Evolutionary conservation across 2,797 vertebrate genomes (phyloP), one percentile per base, ranked within the genome.

Genomic region (Squalus acanthias): DNA sequence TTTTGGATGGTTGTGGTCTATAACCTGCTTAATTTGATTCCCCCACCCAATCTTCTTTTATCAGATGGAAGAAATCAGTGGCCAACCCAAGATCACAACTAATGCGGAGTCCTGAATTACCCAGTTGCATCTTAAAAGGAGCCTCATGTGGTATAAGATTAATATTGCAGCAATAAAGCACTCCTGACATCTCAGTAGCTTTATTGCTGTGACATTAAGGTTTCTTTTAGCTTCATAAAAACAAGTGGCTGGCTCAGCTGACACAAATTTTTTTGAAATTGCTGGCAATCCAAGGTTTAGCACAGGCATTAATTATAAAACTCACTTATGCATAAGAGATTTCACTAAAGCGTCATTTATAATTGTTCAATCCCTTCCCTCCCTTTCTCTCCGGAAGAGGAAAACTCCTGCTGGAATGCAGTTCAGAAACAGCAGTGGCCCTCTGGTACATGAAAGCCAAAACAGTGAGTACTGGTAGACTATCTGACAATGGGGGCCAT

Each of bases 261-360:
- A 85, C 20, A 5, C 39, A 46, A 20, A 50, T 24, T 85, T 50
- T 50, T 85, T 85, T 50, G n/a, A 82, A 82, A 39, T 82, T 82
- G 76, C 76, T 82, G 76, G 39, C n/a, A 82, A 85, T 85, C 20
- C 82, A 85, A 85, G 82, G 82, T 85, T 85, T 85, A 85, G 24
- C 46, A 76, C 33, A 85, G 39, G 82, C 82, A 85, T 65, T 65
- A 63, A 89, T 89, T 89, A 65, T 63, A 65, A 63, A 29, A n/a
- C 33, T 33, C 65, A 33, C 17, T 8, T 93, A 93, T 93, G 63
- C 46, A 5, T 8, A 65, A 93, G 65, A 93, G 65, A 6, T 39
- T 24, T 93, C 63, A 69, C 12, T 1, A 67, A 93, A 39, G 7
- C 17, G 6, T n/a, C 89, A 92, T 67, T 39, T 46, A 22, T 39